Base-by-base conservation (phyloP, 1,140 invertebrate genomes). In the roundworm (Caenorhabditis elegans) region DNA sequence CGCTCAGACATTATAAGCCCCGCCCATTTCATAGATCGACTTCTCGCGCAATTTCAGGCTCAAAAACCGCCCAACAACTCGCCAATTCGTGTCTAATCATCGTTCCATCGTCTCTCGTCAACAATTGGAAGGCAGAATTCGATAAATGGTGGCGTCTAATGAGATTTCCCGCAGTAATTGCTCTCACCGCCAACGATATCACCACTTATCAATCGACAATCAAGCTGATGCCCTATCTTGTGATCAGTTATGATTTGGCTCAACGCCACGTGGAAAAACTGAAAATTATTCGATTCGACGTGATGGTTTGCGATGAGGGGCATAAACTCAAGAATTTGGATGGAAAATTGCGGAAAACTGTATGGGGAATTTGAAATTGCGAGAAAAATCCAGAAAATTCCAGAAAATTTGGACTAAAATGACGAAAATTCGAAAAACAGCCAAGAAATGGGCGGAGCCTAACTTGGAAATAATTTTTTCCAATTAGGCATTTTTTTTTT, bases 191-290 rank as follows among this genome's bases (percentile, higher is more conserved):
- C 8, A 39, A 15, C 8, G 82, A 83, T 34, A 76, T 83, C 22
- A n/a, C 22, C 6, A 26, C 15, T 0, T 83, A 70, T 79, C 24
- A 79, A 11, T 28, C 60, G 22, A 53, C 76, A 1, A 17, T 43
- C 36, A 79, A 78, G 22, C 15, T n/a, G 28, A 70, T 43, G 31
- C 82, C 82, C 8, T 83, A 60, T 47, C 51, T 83, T 5, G n/a
- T 83, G 4, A 79, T 83, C 5, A 83, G 82, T 26, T 83, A 83
- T 48, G 82, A 83, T 51, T 51, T 83, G 82, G 82, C 82, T 24
- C 43, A 47, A 39, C 22, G 82, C 0, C 43, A 47, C 36, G 48
- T 34, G 24, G 79, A 80, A 24, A 46, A 80, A 19, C n/a, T 80
- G 55, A 22, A 8, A 36, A 22, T 34, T 3, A 15, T 43, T 19